These are phyloP conservation scores for Heliconius hermathena DNA, from an alignment of 1,140 invertebrate genomes.

Conservation along the genomic window DNA sequence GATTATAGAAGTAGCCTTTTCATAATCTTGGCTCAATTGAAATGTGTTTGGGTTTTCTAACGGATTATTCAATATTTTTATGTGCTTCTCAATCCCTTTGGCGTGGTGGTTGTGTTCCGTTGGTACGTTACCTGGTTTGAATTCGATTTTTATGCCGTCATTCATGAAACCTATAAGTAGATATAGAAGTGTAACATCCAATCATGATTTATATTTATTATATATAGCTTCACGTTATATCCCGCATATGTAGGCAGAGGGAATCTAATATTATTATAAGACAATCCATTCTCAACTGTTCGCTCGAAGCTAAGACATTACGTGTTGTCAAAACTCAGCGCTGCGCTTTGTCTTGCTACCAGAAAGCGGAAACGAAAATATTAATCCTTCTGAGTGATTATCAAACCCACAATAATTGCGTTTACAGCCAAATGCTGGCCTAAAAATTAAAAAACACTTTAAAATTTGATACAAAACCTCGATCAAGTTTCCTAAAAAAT, in stretches of 20 bases:
- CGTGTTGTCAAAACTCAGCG: too few species aligned
- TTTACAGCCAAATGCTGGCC: too few species aligned
- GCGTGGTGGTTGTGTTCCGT: background rate
- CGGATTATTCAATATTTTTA: background rate
- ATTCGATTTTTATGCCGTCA: background rate
- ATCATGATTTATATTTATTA: too few species aligned
- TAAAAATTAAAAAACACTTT: background rate
- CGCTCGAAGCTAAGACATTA: too few species aligned
- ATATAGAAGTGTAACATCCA: background rate
- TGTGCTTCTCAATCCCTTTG: conserved; percentile 1
- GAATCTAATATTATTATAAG: too few species aligned
- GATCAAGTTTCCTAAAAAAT: conserved; percentile 30
- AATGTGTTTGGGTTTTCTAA: background rate
- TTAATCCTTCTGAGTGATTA: too few species aligned
- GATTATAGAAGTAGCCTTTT: background rate
- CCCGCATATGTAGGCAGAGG: too few species aligned
- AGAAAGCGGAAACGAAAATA: too few species aligned
- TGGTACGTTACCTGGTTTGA: background rate
- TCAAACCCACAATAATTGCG: too few species aligned
- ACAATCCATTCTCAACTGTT: too few species aligned
- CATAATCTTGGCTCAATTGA: background rate
- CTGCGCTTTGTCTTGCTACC: too few species aligned
- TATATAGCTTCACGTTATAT: too few species aligned
- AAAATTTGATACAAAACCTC: conserved; percentile 30
- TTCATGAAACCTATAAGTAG: background rate